Evolutionary conservation across 2,113 vertebrate species (phyloP).

Genomic region (Rhizomys pruinosus): DNA sequence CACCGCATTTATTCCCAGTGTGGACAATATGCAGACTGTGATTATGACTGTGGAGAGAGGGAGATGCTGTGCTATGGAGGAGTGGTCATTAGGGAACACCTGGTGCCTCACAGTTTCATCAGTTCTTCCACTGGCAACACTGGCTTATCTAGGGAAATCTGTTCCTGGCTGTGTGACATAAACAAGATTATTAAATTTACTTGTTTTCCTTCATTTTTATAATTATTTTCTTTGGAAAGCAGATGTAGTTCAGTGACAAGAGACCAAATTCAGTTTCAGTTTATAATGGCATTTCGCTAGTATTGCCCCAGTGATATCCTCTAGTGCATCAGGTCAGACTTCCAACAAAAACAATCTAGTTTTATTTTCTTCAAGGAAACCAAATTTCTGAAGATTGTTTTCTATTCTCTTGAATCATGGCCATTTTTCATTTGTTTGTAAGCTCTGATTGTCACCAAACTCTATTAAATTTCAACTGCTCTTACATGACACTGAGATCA

Average conservation of each 20-base stretch:
- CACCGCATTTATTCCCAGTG: background rate
- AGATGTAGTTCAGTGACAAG: background rate
- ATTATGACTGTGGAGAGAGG: background rate
- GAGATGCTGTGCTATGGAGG: background rate
- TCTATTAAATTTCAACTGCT: background rate
- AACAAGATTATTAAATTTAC: background rate
- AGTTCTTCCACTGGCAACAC: background rate
- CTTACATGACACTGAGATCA: background rate
- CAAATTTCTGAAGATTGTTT: constrained; percentile 5
- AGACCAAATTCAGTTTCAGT: background rate
- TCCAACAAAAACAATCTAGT: background rate
- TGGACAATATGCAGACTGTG: background rate
- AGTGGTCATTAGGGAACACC: background rate
- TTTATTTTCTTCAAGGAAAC: constrained; percentile 10
- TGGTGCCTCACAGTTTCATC: background rate
- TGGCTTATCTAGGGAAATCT: background rate
- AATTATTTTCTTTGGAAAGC: constrained; percentile 21
- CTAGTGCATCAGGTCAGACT: background rate
- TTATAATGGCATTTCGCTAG: background rate
- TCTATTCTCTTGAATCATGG: background rate
- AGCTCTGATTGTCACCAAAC: background rate
- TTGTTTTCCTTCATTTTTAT: background rate
- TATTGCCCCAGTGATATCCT: background rate
- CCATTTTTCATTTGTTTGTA: background rate
- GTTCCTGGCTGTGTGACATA: background rate